Base-by-base conservation (phyloP, 2,113 vertebrate genomes). In the Gobius niger region DNA sequence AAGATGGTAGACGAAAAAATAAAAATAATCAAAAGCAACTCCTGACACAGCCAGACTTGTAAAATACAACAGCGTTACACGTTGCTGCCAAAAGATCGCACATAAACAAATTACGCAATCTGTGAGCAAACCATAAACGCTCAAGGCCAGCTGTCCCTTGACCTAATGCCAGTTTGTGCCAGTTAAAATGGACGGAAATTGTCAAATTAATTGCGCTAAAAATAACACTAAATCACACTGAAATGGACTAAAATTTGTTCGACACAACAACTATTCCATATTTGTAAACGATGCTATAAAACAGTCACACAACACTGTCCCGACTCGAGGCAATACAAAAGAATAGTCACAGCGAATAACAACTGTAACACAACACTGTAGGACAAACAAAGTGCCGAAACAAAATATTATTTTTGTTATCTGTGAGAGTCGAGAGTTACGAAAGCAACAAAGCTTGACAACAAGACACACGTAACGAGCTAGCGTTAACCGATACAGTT, bases 51-150 rank as follows among this genome's bases (percentile, higher is more conserved):
- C 44, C 34, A 16, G 3, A 44, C 40, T 47, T 41, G 18, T 53
- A 7, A 59, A 15, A 68, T 9, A 47, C 70, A 71, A 18, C 11
- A 0, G 72, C 47, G 66, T 71, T 41, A 52, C 68, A 63, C 50
- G 50, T 68, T 52, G 44, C 19, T 46, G 12, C 42, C 54, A 63
- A 65, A 65, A 73, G 68, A 41, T 67, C 49, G 63, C 14, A 46
- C 60, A 63, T 51, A 76, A 81, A 77, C 72, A 83, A 76, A 64
- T 87, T 62, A 82, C 78, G 70, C 75, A 88, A 87, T 67, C 53
- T 83, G 65, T 47, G 52, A 79, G 62, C 57, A 56, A 67, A 65
- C 19, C 59, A n/a, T 49, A 49, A 67, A 11, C 46, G n/a, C 15
- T 77, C 60, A 62, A 65, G 67, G 66, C 54, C 78, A 82, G 65